Percentiles rank a stretch among this genome's conserved stretches.
phyloP scores from a whole-genome alignment of 2,888 invertebrate species.

The Geotrupes spiniger region DNA sequence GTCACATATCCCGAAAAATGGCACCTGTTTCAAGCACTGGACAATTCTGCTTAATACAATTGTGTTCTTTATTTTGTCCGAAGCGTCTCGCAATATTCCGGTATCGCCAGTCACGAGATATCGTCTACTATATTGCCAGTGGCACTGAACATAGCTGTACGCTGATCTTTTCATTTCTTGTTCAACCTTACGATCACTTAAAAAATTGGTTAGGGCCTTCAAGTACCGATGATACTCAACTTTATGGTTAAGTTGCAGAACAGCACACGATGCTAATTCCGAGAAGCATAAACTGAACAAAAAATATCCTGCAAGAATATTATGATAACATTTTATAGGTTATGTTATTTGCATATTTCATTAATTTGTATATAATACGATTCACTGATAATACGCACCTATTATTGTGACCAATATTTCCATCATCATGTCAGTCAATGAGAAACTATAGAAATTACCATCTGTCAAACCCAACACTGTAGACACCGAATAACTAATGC shows the following conservation, averaged over 20 bases:
- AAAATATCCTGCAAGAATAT: conserved; percentile 12
- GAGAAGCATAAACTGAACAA: conserved; percentile 18
- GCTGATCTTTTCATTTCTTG: conserved; percentile 5
- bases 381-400: too few species aligned
- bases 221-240: conserved; percentile 11
- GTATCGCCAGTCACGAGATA: conserved; percentile 8
- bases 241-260: conserved; percentile 12
- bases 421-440: conserved; percentile 4
- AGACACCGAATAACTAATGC: conserved; percentile 10
- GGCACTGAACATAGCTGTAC: conserved; percentile 13
- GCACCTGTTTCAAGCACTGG: conserved; percentile 10
- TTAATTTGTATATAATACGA: too few species aligned
- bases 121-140: conserved; percentile 15
- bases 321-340: too few species aligned
- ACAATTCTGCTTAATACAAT: conserved; percentile 15
- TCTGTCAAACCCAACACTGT: conserved; percentile 13
- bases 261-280: conserved; percentile 16
- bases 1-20: conserved; percentile 10
- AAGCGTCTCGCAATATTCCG: conserved; percentile 11
- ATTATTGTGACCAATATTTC: conserved; percentile 10
- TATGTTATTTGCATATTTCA: too few species aligned
- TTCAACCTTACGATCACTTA: conserved; percentile 5
- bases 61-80: conserved; percentile 15
- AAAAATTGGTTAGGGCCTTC: conserved; percentile 8
- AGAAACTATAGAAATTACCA: conserved; percentile 4